Conservation (phyloP, 2,113 vertebrate genomes). For the Litocranius walleri region DNA sequence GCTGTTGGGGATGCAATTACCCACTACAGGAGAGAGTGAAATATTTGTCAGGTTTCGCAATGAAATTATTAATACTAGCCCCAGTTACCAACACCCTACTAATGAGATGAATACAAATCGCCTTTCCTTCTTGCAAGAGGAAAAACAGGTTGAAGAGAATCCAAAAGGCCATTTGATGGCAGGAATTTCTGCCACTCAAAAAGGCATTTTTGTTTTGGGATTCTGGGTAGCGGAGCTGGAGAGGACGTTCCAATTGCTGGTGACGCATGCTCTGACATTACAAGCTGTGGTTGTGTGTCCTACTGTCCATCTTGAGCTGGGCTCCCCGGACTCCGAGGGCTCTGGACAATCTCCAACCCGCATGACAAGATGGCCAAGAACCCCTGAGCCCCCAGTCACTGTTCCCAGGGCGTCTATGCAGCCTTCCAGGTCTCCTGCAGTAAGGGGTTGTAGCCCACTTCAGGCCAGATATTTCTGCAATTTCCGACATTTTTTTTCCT, state of each 20-base stretch:
- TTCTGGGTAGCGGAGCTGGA: not conserved
- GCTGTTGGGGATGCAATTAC: constrained; percentile 50
- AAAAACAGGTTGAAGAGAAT: not conserved
- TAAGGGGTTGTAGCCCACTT: constrained; percentile 31
- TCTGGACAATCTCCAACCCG: not conserved
- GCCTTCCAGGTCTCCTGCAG: not conserved
- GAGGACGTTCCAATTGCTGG: not conserved
- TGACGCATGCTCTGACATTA: not conserved
- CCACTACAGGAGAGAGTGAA: constrained; percentile 39
- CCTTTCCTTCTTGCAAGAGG: constrained; percentile 1
- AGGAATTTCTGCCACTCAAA: not conserved
- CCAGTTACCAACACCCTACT: constrained; percentile 24
- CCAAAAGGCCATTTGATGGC: not conserved
- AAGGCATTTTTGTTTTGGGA: not conserved
- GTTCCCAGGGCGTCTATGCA: not conserved
- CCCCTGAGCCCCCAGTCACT: not conserved
- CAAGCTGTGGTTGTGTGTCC: not conserved
- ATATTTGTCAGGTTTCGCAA: constrained; percentile 47
- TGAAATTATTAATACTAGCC: constrained; percentile 45
- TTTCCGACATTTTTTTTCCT: constrained; percentile 61
- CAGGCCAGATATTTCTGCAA: constrained; percentile 50
- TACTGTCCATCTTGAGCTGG: not conserved
- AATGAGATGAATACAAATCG: constrained; percentile 46
- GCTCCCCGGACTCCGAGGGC: not conserved
- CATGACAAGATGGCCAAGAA: not conserved